Evolutionary conservation across 2,113 vertebrate genomes (phyloP).

Genomic region (Corythaixoides concolor): DNA sequence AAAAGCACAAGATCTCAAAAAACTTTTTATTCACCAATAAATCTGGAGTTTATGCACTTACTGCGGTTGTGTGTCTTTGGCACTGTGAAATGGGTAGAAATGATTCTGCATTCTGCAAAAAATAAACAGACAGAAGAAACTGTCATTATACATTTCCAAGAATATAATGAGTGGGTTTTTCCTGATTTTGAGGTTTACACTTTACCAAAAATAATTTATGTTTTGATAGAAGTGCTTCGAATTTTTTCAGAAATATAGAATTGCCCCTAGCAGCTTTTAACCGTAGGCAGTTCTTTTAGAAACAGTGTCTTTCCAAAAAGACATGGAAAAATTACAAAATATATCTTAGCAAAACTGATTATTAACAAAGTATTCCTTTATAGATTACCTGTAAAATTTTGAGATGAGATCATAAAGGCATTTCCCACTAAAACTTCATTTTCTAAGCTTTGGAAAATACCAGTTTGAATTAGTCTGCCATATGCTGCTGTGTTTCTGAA

Average conservation of each 20-base stretch:
- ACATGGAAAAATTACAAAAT: neutral
- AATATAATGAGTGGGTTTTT: neutral
- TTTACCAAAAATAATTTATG: neutral
- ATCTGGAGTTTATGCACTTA: neutral
- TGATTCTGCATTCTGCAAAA: neutral
- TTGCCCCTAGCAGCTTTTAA: neutral
- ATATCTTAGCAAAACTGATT: neutral
- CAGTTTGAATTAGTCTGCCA: neutral
- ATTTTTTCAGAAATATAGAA: neutral
- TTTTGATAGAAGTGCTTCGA: neutral
- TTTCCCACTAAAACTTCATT: neutral
- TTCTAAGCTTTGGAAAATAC: conserved; percentile 16
- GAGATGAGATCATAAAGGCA: neutral
- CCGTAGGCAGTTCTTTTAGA: neutral
- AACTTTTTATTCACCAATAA: neutral
- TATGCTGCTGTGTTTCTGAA: neutral
- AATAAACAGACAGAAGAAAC: neutral
- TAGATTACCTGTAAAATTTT: neutral
- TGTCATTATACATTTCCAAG: neutral
- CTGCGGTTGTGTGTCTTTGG: neutral
- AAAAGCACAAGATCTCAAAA: neutral
- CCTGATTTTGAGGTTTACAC: neutral
- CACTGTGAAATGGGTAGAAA: neutral
- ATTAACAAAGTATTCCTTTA: neutral
- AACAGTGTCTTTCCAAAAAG: neutral